Evolutionary conservation across 1,140 invertebrate genomes (phyloP), one percentile per base, ranked within the genome.

Genomic region (Battus philenor): DNA sequence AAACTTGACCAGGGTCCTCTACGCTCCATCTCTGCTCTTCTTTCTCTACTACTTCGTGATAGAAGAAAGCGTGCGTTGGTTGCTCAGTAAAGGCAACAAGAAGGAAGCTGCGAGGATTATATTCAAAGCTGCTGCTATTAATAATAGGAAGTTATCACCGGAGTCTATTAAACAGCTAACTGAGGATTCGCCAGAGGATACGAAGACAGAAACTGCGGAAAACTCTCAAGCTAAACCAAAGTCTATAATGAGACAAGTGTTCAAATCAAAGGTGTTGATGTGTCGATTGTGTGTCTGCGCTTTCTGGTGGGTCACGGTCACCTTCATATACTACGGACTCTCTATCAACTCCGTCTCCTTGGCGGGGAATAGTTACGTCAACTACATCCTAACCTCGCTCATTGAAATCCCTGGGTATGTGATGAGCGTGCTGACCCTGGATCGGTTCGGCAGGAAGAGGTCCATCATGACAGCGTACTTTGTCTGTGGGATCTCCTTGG

Each of bases 281-380:
- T 81, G 89, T 49, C 86, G 92, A 7, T 73, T 93, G 15, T 71
- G 89, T 1, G 89, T 90, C 10, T 91, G 91, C 48, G 91, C 89
- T 4, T 90, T 93, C 63, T 93, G 89, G 84, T 95, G 91, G 92
- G 88, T 92, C 7, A 90, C 91, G 0, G 89, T 91, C 51, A 90
- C 91, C 0, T 91, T 95, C 52, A 90, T 94, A 2, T 96, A 94
- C 68, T 96, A 92, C 57, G 92, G 91, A 1, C 59, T 93, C 8
- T 90, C 90, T 1, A 87, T 92, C 22, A 91, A 92, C 53, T 89
- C 91, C 0, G 90, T 90, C 20, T 88, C 90, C 9, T 78, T 93
- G 9, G 90, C 87, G 9, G 91, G 91, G 1, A 89, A 91, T 62
- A 88, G 86, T 34, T 90, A 90, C 59, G 53, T 85, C n/a, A 90